Evolutionary conservation across 2,888 invertebrate species (phyloP).

Genomic region (Alloscopus bannaensis): DNA sequence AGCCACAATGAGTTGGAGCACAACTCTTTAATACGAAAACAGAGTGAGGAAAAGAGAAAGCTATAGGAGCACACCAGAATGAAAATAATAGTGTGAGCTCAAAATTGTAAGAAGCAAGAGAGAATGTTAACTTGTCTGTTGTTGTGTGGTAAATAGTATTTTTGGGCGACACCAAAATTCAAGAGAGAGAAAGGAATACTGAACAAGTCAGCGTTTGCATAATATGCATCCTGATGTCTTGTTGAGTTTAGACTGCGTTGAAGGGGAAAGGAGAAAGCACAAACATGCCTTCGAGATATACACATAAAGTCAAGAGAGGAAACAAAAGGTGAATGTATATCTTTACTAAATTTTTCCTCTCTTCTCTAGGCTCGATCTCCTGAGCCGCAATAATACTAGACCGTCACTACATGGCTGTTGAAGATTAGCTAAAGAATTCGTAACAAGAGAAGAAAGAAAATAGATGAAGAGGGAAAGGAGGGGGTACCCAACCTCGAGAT

Average conservation of each 20-base stretch:
- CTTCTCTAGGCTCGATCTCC: background rate
- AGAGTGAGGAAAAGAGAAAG: no score
- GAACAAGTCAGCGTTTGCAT: background rate
- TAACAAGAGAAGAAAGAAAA: slow-evolving; percentile 34
- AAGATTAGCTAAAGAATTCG: slow-evolving; percentile 48
- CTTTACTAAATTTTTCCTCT: background rate
- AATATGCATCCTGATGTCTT: background rate
- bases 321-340: slow-evolving; percentile 12
- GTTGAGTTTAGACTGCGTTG: slow-evolving; percentile 4
- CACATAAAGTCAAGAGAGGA: slow-evolving; percentile 9
- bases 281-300: slow-evolving; percentile 33
- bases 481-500: slow-evolving; percentile 3
- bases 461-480: slow-evolving; percentile 9
- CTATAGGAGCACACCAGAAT: no score
- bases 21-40: no score
- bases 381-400: background rate
- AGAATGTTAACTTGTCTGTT: background rate
- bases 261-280: background rate
- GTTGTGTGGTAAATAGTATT: background rate
- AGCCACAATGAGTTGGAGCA: no score
- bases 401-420: slow-evolving; percentile 23
- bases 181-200: background rate
- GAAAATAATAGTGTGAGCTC: no score
- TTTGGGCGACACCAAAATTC: background rate
- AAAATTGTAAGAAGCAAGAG: slow-evolving; percentile 5